A percentile compares a stretch with the other conserved stretches of the same genome.
phyloP scores from a whole-genome alignment of 2,797 vertebrate species.

The Phataginus tricuspis region DNA sequence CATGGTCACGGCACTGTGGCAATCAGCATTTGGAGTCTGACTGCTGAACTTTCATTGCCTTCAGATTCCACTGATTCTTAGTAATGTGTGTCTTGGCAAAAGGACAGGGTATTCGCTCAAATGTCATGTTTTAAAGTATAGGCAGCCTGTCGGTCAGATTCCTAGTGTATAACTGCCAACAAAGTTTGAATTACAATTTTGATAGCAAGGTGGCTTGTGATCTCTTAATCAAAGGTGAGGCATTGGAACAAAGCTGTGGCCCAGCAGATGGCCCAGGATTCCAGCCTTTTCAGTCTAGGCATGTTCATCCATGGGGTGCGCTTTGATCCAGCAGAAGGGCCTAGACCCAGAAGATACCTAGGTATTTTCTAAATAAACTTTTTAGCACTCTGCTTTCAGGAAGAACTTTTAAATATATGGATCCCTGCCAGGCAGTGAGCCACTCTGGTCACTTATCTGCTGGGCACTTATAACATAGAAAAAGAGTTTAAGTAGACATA shows the following conservation, averaged over 20 bases:
- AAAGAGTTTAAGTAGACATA: not conserved
- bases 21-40: not conserved
- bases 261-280: not conserved
- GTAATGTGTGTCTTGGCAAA: constrained; percentile 5
- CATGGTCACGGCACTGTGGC: not conserved
- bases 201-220: not conserved
- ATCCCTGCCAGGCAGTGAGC: not conserved
- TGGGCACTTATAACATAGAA: not conserved
- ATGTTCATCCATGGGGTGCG: not conserved
- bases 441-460: not conserved
- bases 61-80: not conserved
- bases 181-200: constrained; percentile 14
- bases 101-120: not conserved
- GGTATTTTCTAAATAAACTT: constrained; percentile 50
- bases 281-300: not conserved
- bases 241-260: not conserved
- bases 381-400: not conserved
- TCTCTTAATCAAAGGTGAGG: not conserved
- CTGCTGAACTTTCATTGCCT: not conserved
- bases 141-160: not conserved
- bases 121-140: constrained; percentile 43
- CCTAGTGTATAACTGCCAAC: not conserved
- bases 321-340: not conserved
- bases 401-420: not conserved
- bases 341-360: not conserved